Conservation (phyloP, 2,797 vertebrate species). For the Gallirallus australis region DNA sequence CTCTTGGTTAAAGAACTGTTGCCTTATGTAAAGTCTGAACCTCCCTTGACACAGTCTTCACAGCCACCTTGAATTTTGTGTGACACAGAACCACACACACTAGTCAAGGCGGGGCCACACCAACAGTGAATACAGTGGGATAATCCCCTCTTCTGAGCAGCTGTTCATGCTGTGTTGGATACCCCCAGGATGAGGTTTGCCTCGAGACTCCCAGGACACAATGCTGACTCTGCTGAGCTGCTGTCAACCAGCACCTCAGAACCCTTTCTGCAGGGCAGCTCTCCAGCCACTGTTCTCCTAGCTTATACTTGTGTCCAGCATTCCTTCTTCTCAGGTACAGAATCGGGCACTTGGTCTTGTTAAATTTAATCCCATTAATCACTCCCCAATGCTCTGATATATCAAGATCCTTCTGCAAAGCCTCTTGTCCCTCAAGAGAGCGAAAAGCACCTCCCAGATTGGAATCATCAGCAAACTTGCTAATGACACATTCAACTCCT, state of each 20-base stretch:
- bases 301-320: too few species aligned
- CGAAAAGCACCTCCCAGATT: not conserved
- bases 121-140: accelerated
- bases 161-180: not conserved
- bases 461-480: not conserved
- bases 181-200: not conserved
- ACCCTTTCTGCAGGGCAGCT: not conserved
- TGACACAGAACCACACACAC: not conserved
- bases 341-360: not conserved
- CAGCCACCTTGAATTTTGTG: too few species aligned
- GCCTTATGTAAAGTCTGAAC: not conserved
- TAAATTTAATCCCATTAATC: not conserved
- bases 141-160: not conserved
- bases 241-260: not conserved
- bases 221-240: not conserved
- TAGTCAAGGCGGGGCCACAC: not conserved
- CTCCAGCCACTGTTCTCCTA: not conserved
- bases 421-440: not conserved
- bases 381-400: not conserved
- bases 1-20: not conserved
- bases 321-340: not conserved
- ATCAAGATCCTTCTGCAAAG: not conserved
- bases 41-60: too few species aligned
- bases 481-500: not conserved
- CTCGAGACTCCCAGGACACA: not conserved